Conservation (phyloP, 2,113 vertebrate genomes). For the Ammodytes marinus region DNA sequence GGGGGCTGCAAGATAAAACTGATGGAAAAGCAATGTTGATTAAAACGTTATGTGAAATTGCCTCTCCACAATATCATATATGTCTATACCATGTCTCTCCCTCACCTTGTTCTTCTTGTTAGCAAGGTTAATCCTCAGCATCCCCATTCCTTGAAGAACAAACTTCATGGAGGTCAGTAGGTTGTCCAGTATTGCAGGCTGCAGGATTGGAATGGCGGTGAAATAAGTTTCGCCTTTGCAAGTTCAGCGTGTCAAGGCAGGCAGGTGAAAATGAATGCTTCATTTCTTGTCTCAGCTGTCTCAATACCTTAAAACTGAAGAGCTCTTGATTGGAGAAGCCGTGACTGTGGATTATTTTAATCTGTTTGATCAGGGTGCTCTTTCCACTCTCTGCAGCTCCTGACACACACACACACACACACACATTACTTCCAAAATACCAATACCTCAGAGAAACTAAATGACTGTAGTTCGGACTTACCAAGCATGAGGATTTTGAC, state of each 20-base stretch:
- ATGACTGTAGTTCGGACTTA: constrained; percentile 29
- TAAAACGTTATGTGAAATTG: neutral
- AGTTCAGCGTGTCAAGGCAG: neutral
- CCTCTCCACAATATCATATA: neutral
- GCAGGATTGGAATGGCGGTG: neutral
- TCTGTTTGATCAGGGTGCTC: constrained; percentile 85
- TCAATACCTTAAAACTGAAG: constrained; percentile 80
- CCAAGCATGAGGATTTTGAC: constrained; percentile 84
- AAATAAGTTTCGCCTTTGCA: neutral
- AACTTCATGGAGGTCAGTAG: constrained; percentile 87
- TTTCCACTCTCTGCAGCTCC: constrained; percentile 85
- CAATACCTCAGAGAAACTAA: neutral
- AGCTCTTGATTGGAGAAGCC: constrained; percentile 85
- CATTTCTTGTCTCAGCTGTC: neutral
- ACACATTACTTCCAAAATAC: neutral
- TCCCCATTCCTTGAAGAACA: constrained; percentile 86
- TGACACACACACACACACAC: constrained; percentile 37
- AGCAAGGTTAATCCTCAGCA: constrained; percentile 83
- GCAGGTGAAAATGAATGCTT: neutral
- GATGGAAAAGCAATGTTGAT: neutral
- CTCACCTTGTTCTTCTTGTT: constrained; percentile 84
- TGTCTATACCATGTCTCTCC: neutral
- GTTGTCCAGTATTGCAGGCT: constrained; percentile 86
- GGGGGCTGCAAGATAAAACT: constrained; percentile 22
- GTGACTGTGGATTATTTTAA: constrained; percentile 84